Evolutionary conservation across 2,797 vertebrate species (phyloP).

Genomic region (Pseudomugil gertrudae): DNA sequence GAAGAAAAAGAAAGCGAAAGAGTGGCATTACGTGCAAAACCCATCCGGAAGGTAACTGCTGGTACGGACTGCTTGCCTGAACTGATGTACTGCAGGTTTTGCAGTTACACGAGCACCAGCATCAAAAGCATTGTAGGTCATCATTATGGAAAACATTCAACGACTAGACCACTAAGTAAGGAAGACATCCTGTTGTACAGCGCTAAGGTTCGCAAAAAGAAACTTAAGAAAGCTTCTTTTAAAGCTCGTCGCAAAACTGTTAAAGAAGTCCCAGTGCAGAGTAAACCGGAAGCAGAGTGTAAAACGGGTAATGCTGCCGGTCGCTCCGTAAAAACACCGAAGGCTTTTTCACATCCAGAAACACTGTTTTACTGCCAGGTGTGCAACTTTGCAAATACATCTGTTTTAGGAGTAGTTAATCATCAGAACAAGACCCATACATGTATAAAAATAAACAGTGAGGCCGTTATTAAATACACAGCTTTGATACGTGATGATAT

Average conservation of each 20-base stretch:
- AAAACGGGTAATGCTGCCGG: not conserved
- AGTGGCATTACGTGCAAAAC: constrained; percentile 58
- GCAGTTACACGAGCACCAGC: constrained; percentile 45
- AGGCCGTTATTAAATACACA: constrained; percentile 43
- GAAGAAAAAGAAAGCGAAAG: constrained; percentile 78
- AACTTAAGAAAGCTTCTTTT: not conserved
- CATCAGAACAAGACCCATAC: constrained; percentile 60
- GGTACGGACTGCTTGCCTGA: not conserved
- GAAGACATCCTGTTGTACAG: constrained; percentile 29
- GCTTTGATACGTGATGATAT: constrained; percentile 40
- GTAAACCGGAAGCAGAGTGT: not conserved
- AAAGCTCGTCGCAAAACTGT: not conserved
- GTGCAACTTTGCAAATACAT: constrained; percentile 71
- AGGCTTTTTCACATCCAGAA: constrained; percentile 27
- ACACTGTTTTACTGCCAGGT: constrained; percentile 68
- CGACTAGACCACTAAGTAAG: not conserved
- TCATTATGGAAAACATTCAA: constrained; percentile 54
- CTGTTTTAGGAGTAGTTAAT: constrained; percentile 45
- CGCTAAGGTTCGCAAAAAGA: constrained; percentile 18
- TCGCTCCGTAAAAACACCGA: fast-evolving
- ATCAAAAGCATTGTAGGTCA: constrained; percentile 61
- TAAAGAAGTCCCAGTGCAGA: not conserved
- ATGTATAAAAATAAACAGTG: not conserved
- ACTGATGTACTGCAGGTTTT: constrained; percentile 58
- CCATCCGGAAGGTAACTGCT: constrained; percentile 53